These are phyloP conservation scores for Cryptocephalus primarius DNA, from an alignment of 2,888 invertebrate species.

Conservation along the genomic window DNA sequence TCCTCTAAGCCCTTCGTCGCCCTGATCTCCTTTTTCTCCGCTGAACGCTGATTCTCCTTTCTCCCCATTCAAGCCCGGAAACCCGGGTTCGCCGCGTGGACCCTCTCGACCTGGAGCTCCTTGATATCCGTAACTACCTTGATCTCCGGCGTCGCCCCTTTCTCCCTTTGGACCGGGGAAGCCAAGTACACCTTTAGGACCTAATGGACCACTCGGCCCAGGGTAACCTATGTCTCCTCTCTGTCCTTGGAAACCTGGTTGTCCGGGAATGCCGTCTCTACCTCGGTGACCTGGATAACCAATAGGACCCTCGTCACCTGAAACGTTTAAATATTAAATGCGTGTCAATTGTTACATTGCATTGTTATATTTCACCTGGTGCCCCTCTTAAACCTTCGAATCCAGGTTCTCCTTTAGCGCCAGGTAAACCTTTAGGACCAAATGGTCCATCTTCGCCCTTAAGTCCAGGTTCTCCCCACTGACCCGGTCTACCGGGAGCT, in stretches of 20 bases:
- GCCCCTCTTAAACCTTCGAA: slow-evolving; percentile 21
- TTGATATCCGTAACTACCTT: slow-evolving; percentile 12
- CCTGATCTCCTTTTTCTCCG: slow-evolving; percentile 36
- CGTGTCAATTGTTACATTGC: not conserved
- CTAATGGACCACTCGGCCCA: slow-evolving; percentile 32
- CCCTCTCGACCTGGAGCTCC: slow-evolving; percentile 18
- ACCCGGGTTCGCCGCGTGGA: slow-evolving; percentile 30
- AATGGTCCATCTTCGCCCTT: slow-evolving; percentile 28
- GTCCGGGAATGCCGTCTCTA: slow-evolving; percentile 34
- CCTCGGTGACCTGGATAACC: slow-evolving; percentile 35
- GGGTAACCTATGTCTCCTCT: slow-evolving; percentile 33
- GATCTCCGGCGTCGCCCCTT: slow-evolving; percentile 41
- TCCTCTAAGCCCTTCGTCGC: slow-evolving; percentile 27
- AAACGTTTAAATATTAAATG: not conserved
- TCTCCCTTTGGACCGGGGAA: slow-evolving; percentile 18
- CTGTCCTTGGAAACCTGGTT: slow-evolving; percentile 42
- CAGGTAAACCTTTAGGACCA: slow-evolving; percentile 27
- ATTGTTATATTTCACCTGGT: slow-evolving; percentile 15
- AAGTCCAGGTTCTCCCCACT: slow-evolving; percentile 31
- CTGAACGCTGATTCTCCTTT: slow-evolving; percentile 50
- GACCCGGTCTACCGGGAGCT: slow-evolving; percentile 22
- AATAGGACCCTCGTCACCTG: slow-evolving; percentile 29
- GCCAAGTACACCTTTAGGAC: slow-evolving; percentile 24
- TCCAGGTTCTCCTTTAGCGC: slow-evolving; percentile 29
- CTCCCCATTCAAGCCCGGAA: slow-evolving; percentile 29